Base-by-base conservation (phyloP, 2,113 vertebrate genomes). In the Carassius auratus region DNA sequence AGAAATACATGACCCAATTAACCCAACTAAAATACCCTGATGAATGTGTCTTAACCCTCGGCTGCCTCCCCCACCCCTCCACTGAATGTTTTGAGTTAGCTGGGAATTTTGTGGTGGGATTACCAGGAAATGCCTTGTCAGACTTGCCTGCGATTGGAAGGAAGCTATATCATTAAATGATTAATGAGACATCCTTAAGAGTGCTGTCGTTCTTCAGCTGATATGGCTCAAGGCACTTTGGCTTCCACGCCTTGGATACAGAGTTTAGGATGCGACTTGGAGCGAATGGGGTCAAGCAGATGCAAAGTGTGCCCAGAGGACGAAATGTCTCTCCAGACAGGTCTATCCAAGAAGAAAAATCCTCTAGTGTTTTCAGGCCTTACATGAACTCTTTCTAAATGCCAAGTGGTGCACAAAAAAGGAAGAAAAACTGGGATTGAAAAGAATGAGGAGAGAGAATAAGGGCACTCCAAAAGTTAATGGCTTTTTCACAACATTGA, bases 31-130 rank as follows among this genome's bases (percentile, higher is more conserved):
- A 61, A 38, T 14, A 9, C 15, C 76, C 0, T 13, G 2, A n/a
- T 5, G 50, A 38, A 71, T 42, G 76, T 8, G 2, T 14, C 23
- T 21, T 33, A 38, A 8, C 30, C 84, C 30, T 71, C 10, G 12
- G 14, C 9, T 84, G 76, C 50, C 59, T 74, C 61, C 52, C 90
- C 45, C 80, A 36, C 88, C 1, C 86, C 87, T 86, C 86, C 90
- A 89, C 79, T 87, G 87, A 86, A 90, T 94, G 93, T 93, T 91
- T 93, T 92, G 91, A 93, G 92, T 93, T 93, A 92, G 90, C 88
- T 90, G 85, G 83, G 89, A 93, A 91, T 87, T 94, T 91, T 93
- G 89, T 68, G 87, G 89, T 90, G 90, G 93, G 89, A 91, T 86
- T 93, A 91, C 88, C 85, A 89, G 91, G 91, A 93, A 94, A 90